Conservation (phyloP, 2,113 vertebrate genomes). For the Pimephales promelas region DNA sequence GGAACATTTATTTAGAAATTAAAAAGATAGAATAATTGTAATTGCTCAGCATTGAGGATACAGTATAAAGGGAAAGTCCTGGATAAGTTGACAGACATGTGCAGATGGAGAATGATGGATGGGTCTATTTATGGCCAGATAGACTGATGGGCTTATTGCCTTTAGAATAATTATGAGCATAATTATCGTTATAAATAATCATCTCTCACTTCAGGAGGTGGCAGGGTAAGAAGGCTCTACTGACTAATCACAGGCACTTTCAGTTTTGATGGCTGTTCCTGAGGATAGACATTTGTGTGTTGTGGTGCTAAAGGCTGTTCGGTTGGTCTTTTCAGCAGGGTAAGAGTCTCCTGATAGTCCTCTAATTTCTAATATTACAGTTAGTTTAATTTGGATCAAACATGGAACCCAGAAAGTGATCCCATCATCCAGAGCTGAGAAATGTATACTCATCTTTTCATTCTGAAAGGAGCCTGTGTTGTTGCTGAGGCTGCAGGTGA, state of each 20-base stretch:
- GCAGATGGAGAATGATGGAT: constrained; percentile 52
- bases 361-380: background rate
- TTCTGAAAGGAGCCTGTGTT: background rate
- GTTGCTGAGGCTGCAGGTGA: background rate
- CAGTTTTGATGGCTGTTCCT: constrained; percentile 31
- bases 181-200: constrained; percentile 67
- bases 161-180: constrained; percentile 67
- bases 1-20: background rate
- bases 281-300: background rate
- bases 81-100: background rate
- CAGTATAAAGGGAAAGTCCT: background rate
- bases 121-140: constrained; percentile 59
- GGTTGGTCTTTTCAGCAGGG: background rate
- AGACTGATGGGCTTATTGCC: constrained; percentile 62
- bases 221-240: constrained; percentile 44
- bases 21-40: background rate
- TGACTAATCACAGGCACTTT: constrained; percentile 22
- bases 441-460: background rate
- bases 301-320: background rate
- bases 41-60: background rate
- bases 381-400: background rate
- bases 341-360: background rate
- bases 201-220: constrained; percentile 46
- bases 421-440: background rate
- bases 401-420: background rate